Evolutionary conservation across 2,797 vertebrate species (phyloP).

Genomic region (Gymnothorax reevesii): DNA sequence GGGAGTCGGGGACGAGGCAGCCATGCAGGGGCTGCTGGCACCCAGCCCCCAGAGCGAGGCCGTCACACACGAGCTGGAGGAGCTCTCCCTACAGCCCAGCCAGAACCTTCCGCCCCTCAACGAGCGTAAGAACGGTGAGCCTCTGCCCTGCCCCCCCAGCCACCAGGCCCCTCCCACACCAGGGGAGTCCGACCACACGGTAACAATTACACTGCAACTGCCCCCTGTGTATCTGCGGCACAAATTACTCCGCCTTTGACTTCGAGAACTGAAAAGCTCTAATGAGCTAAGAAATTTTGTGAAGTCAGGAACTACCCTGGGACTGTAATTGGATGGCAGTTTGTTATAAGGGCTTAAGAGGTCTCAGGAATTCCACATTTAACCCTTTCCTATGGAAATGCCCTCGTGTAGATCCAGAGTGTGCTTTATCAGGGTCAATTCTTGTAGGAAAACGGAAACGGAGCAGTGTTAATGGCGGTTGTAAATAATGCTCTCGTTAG

Average conservation of each 20-base stretch:
- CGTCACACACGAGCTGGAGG: constrained; percentile 91
- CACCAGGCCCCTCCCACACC: too few species aligned
- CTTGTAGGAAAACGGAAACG: neutral
- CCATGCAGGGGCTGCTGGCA: constrained; percentile 73
- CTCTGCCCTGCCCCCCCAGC: constrained; percentile 2
- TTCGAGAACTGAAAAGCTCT: constrained; percentile 48
- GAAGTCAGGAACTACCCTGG: constrained; percentile 37
- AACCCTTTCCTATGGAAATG: neutral
- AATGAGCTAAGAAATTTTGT: constrained; percentile 14
- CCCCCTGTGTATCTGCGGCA: constrained; percentile 12
- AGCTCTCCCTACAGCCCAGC: constrained; percentile 86
- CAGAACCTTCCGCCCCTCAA: constrained; percentile 88
- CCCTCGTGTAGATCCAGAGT: neutral
- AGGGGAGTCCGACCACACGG: neutral
- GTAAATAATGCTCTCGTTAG: neutral
- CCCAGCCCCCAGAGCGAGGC: constrained; percentile 97
- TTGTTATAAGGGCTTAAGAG: constrained; percentile 48
- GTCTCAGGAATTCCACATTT: constrained; percentile 22
- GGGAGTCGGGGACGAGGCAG: constrained; percentile 75
- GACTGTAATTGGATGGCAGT: constrained; percentile 40
- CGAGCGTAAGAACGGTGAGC: constrained; percentile 93
- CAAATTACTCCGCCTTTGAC: constrained; percentile 42
- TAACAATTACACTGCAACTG: neutral
- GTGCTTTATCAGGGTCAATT: neutral
- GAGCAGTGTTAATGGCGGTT: neutral